Percentiles rank a stretch among this genome's conserved stretches.
Evolutionary conservation across 1,140 invertebrate genomes (phyloP).

Genomic region (Drosophila kikkawai): DNA sequence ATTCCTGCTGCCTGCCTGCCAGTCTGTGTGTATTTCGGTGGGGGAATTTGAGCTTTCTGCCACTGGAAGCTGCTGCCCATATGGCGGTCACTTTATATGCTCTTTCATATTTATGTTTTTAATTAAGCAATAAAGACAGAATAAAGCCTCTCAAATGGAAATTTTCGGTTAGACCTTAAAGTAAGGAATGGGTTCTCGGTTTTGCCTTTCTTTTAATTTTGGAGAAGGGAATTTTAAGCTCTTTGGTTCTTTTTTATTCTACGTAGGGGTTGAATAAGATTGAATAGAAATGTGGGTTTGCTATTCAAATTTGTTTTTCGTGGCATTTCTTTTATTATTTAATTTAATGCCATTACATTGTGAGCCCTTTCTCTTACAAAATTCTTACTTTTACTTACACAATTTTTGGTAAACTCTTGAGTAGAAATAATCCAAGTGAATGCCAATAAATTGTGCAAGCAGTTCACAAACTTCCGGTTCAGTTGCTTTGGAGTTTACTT

Average conservation of each 20-base stretch:
- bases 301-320: neutral
- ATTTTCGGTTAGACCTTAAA: slow-evolving; percentile 16
- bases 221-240: slow-evolving; percentile 1
- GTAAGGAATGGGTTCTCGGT: neutral
- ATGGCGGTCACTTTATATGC: slow-evolving; percentile 53
- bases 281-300: neutral
- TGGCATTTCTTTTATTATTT: neutral
- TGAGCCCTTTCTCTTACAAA: neutral
- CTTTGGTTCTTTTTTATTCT: neutral
- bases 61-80: slow-evolving; percentile 46
- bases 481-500: neutral
- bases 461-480: slow-evolving; percentile 8
- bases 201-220: neutral
- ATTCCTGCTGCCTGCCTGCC: slow-evolving; percentile 24
- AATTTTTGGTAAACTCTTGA: neutral
- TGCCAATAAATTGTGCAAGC: slow-evolving; percentile 1
- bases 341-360: too few species aligned
- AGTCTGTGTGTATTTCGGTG: slow-evolving; percentile 23
- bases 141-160: slow-evolving; percentile 44
- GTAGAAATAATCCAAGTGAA: neutral
- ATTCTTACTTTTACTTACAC: too few species aligned
- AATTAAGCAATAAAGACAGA: slow-evolving; percentile 59
- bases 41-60: slow-evolving; percentile 8
- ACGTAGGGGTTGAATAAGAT: neutral
- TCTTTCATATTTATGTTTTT: slow-evolving; percentile 61